These are phyloP conservation scores for Aphelenchoides avenae DNA, from an alignment of 1,140 invertebrate genomes.

Conservation along the genomic window DNA sequence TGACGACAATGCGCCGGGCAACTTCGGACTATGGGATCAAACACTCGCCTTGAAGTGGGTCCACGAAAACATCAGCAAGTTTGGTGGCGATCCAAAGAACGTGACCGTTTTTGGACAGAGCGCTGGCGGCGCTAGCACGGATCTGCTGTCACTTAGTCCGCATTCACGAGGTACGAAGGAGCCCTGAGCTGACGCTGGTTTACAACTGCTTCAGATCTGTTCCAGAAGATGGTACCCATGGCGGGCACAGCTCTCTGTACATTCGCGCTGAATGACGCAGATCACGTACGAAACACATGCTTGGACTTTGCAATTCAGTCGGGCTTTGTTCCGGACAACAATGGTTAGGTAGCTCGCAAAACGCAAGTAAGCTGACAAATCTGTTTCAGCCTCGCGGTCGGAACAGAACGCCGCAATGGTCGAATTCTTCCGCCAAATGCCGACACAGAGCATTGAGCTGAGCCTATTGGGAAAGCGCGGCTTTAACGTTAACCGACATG, in stretches of 20 bases:
- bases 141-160: constrained; percentile 39
- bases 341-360: constrained; percentile 16
- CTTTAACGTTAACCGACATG: constrained; percentile 28
- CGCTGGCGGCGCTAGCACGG: constrained; percentile 65
- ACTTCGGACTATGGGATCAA: constrained; percentile 42
- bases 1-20: constrained; percentile 27
- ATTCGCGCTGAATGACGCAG: constrained; percentile 24
- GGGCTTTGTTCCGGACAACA: constrained; percentile 26
- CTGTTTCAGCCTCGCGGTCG: constrained; percentile 15
- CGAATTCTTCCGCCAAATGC: constrained; percentile 25
- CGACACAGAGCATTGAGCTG: constrained; percentile 16
- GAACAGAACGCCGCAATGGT: constrained; percentile 26
- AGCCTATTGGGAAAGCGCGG: constrained; percentile 25
- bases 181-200: constrained; percentile 16
- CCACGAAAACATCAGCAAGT: constrained; percentile 57
- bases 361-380: constrained; percentile 18
- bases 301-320: constrained; percentile 19
- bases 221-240: constrained; percentile 38
- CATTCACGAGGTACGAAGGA: constrained; percentile 34
- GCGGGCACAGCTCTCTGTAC: constrained; percentile 20
- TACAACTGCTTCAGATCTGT: constrained; percentile 26
- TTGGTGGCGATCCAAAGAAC: constrained; percentile 67
- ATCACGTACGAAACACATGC: constrained; percentile 21
- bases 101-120: constrained; percentile 72
- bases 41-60: constrained; percentile 32